Evolutionary conservation across 2,113 vertebrate genomes (phyloP).

Genomic region (Reinhardtius hippoglossoides): DNA sequence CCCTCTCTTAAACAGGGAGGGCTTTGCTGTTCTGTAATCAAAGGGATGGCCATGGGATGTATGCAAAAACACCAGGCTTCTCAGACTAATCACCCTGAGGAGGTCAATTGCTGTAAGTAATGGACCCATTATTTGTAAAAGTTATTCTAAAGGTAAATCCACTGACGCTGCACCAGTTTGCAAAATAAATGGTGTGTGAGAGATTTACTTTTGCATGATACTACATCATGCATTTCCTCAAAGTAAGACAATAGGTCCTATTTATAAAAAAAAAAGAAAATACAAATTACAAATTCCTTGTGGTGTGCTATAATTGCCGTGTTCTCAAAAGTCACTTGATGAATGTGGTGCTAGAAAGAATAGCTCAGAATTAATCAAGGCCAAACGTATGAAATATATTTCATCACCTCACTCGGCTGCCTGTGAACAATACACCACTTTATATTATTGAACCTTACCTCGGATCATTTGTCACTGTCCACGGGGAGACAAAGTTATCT

Average conservation of each 20-base stretch:
- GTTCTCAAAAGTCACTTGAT: conserved; percentile 38
- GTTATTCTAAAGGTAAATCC: conserved; percentile 11
- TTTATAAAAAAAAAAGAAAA: conserved; percentile 22
- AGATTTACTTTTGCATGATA: conserved; percentile 29
- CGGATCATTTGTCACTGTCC: conserved; percentile 53
- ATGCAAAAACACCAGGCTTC: conserved; percentile 2
- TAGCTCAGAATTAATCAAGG: conserved; percentile 51
- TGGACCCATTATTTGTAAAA: conserved; percentile 22
- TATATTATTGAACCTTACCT: conserved; percentile 46
- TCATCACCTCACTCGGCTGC: conserved; percentile 23
- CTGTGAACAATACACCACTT: conserved; percentile 38
- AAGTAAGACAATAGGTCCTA: conserved; percentile 27
- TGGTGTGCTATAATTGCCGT: background rate
- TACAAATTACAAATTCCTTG: conserved; percentile 25
- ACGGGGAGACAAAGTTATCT: conserved; percentile 45
- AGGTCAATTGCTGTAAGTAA: conserved; percentile 3
- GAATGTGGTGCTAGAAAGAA: conserved; percentile 42
- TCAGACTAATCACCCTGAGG: conserved; percentile 5
- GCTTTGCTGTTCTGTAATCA: conserved; percentile 9
- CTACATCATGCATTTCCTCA: conserved; percentile 8
- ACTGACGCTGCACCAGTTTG: conserved; percentile 3
- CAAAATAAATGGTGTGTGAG: conserved; percentile 20
- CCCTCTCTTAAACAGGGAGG: conserved; percentile 26
- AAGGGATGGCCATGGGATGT: conserved; percentile 22
- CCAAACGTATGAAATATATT: conserved; percentile 37